phyloP scores from a whole-genome alignment of 2,797 vertebrate genomes.

The Mormyrops boulengeri region DNA sequence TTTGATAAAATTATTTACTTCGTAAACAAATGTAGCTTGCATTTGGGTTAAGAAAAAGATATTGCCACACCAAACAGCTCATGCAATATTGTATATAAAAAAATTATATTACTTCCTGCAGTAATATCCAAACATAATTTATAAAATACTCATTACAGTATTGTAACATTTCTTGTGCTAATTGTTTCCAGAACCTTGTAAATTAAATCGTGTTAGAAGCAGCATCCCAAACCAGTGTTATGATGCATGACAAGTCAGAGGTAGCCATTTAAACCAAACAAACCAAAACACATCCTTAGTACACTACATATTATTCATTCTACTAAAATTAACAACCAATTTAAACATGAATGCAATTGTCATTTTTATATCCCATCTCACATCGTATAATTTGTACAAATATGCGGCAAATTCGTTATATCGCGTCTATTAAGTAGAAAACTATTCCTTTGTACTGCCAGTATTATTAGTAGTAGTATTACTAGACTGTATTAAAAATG shows the following conservation, averaged over 20 bases:
- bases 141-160: background rate
- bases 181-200: background rate
- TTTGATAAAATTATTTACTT: background rate
- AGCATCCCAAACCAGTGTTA: slow-evolving; percentile 8
- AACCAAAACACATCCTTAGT: background rate
- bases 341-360: background rate
- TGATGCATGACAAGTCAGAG: slow-evolving; percentile 8
- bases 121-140: background rate
- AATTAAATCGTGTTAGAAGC: background rate
- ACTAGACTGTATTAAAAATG: background rate
- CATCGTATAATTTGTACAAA: background rate
- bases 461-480: background rate
- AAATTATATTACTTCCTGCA: background rate
- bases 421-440: background rate
- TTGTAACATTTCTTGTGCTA: background rate
- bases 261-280: slow-evolving; percentile 6
- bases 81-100: background rate
- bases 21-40: slow-evolving; percentile 5
- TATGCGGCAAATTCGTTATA: background rate
- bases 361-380: background rate
- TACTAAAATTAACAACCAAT: background rate
- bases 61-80: background rate
- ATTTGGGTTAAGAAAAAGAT: background rate
- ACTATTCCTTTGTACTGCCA: background rate
- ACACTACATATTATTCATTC: background rate